Evolutionary conservation across 2,113 vertebrate genomes (phyloP), one percentile per base, ranked within the genome.

Genomic region (Sturnira hondurensis): DNA sequence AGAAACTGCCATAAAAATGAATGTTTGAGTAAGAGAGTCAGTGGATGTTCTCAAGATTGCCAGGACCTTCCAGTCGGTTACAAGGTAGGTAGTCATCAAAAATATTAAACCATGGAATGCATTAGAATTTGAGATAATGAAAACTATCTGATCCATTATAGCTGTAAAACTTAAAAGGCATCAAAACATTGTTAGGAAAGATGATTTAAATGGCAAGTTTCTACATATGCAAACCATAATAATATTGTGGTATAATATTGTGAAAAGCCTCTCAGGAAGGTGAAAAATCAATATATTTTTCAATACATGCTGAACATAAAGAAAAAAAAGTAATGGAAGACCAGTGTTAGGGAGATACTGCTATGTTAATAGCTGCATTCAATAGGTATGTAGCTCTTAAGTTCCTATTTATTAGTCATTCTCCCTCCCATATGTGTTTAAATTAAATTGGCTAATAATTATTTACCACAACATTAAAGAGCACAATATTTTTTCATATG

Each of bases 11-110:
- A 99, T 70, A 70, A 99, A 95, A 99, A 99, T 84, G 99, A 99
- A 97, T 99, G 99, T 95, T 98, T 99, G 94, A 99, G 99, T 97
- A 99, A 99, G 81, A 98, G 99, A 98, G 96, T 99, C 97, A 99
- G 99, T 43, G 99, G 99, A 68, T 99, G 99, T 97, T 99, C 99
- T 11, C 99, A 99, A 78, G 99, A 99, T 89, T 99, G 99, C 96
- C 99, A 99, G 92, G 99, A 99, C 95, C 99, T 99, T 90, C 98
- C 99, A 38, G 99, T 99, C 82, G 99, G 99, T 96, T 99, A 99
- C 98, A 99, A 99, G 99, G 99, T 99, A 97, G 97, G 97, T 95
- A 86, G 31, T 76, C 67, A 90, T 50, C 41, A 52, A 80, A 93
- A 86, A 70, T 17, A 86, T 9, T 11, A 82, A 81, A 47, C 88